Evolutionary conservation across 1,140 invertebrate species (phyloP), one percentile per base, ranked within the genome.

Genomic region (Heliconius congener): DNA sequence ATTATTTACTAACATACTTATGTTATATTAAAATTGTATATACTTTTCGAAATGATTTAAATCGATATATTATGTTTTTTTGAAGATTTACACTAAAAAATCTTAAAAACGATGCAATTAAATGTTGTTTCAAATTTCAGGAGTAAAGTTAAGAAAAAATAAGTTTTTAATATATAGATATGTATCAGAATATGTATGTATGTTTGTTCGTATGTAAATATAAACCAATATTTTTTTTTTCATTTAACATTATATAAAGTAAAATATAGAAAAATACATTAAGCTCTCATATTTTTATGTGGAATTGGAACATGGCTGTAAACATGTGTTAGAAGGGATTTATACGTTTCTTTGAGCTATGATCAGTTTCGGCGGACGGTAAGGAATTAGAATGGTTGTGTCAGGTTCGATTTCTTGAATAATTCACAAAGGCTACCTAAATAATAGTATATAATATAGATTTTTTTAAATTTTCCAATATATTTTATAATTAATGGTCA

Each of bases 331-430:
- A n/a, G 16, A 39, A 60, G 34, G 37, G 52, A 30, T 18, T 71
- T 34, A 13, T 71, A 72, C 27, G 11, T 74, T 46, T 79, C 39
- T 66, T 81, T 82, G 78, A 82, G 81, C 81, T 78, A 30, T 74
- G 72, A 74, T 80, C 75, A 72, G 71, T 80, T 82, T 71, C 76
- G 79, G 74, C 85, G 86, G 86, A 86, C 85, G 86, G 86, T 84
- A 79, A 83, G 84, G 82, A 78, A 71, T 80, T 84, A 73, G 73
- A 84, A 84, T 82, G 70, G 74, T 70, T 37, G 6, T 74, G 8
- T n/a, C 11, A 71, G 57, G 57, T 81, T 72, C 23, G 77, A 60
- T 74, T 70, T 46, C 66, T 57, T 52, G 23, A 30, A 50, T 30
- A 50, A 76, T 76, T 39, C 71, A 70, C 46, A 79, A 70, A 82